phyloP scores from a whole-genome alignment of 2,113 vertebrate genomes.

The Chrysemys picta region DNA sequence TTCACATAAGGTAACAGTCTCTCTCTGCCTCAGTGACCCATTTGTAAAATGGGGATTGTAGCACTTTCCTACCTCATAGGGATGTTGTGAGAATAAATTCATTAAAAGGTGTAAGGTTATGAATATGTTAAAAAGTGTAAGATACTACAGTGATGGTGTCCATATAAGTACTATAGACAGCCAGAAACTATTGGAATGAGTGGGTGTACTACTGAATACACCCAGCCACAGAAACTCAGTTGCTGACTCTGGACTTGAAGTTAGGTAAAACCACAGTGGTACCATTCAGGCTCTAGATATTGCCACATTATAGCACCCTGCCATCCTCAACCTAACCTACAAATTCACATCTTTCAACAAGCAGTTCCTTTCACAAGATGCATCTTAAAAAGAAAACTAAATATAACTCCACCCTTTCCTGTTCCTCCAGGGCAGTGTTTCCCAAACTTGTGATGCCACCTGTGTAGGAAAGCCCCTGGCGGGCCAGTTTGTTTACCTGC shows the following conservation, averaged over 20 bases:
- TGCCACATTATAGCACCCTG: not conserved
- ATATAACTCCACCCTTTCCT: not conserved
- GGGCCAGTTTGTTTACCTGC: no score
- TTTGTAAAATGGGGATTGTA: not conserved
- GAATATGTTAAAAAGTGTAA: not conserved
- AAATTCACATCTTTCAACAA: not conserved
- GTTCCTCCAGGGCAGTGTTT: not conserved
- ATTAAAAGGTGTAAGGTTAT: not conserved
- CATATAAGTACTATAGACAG: not conserved
- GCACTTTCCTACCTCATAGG: not conserved
- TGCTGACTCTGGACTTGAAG: not conserved
- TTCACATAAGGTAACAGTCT: not conserved
- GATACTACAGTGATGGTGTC: not conserved
- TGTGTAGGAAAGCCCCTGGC: no score
- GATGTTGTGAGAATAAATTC: not conserved
- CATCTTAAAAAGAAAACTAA: not conserved
- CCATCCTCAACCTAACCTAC: not conserved
- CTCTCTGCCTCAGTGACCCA: not conserved
- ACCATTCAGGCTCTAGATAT: not conserved
- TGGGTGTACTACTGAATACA: not conserved
- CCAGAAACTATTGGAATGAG: not conserved
- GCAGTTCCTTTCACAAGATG: not conserved
- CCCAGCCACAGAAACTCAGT: not conserved
- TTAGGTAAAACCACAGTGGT: not conserved
- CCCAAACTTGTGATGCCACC: no score